These are phyloP conservation scores for Caenorhabditis sp. DNA, from an alignment of 2,888 invertebrate genomes.

Conservation along the genomic window DNA sequence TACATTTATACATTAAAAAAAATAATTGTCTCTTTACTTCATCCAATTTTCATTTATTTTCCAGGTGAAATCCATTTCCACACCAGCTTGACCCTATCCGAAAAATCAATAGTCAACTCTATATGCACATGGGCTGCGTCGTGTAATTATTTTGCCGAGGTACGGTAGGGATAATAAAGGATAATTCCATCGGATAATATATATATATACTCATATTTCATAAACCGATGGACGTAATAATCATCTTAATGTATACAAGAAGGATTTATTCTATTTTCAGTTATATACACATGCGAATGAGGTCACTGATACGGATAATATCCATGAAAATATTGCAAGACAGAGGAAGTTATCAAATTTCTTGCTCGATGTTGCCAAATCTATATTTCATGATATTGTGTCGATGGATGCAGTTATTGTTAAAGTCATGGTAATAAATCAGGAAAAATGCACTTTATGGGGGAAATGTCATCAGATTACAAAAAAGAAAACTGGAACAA, in stretches of 20 bases:
- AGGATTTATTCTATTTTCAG: slow-evolving; percentile 72
- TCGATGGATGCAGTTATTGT: slow-evolving; percentile 84
- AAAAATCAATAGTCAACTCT: slow-evolving; percentile 55
- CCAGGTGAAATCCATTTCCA: slow-evolving; percentile 65
- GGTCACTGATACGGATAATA: slow-evolving; percentile 19
- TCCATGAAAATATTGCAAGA: slow-evolving; percentile 54
- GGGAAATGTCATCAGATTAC: no score
- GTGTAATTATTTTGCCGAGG: slow-evolving; percentile 61
- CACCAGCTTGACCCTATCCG: slow-evolving; percentile 43
- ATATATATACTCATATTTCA: background rate
- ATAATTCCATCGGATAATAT: background rate
- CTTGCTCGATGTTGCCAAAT: slow-evolving; percentile 82
- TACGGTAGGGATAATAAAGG: slow-evolving; percentile 11
- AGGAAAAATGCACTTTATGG: no score
- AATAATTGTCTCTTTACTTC: no score
- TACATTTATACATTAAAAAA: no score
- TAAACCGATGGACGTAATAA: no score
- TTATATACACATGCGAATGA: slow-evolving; percentile 77
- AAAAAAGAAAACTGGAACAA: no score
- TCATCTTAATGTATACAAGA: background rate
- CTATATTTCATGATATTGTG: slow-evolving; percentile 87
- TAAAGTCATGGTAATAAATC: slow-evolving; percentile 78
- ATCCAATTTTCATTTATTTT: slow-evolving; percentile 7
- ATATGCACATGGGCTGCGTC: slow-evolving; percentile 63
- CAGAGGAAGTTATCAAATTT: slow-evolving; percentile 77